Conservation (phyloP, 2,888 invertebrate species). For the Chymomyza fuscimana region DNA sequence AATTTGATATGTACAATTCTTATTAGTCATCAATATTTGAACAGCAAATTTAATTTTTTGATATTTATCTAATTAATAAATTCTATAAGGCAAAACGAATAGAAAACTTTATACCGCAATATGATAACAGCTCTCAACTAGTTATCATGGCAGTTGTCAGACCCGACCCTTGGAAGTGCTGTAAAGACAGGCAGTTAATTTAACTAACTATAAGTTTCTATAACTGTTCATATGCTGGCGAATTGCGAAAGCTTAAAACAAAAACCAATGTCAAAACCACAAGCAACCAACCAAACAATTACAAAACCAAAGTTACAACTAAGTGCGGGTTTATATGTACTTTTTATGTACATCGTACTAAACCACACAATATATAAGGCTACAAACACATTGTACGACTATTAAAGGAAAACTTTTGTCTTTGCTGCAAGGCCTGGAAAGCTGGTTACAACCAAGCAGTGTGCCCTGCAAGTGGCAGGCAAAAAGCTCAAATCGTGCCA, state of each 20-base stretch:
- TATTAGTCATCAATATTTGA: not conserved
- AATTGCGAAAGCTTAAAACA: conserved; percentile 3
- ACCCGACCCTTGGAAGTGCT: not conserved
- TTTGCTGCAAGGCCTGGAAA: not conserved
- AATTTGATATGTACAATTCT: not conserved
- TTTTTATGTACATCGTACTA: no score
- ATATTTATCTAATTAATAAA: not conserved
- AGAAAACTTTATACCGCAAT: not conserved
- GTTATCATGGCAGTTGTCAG: not conserved
- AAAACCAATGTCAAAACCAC: conserved; percentile 20
- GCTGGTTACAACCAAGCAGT: not conserved
- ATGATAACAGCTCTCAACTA: not conserved
- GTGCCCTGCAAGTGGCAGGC: not conserved
- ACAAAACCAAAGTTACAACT: not conserved
- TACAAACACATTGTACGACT: no score
- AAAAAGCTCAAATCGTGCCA: not conserved
- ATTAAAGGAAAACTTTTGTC: not conserved
- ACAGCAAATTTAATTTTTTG: not conserved
- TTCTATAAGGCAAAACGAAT: not conserved
- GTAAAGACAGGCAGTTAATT: not conserved
- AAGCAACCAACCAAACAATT: conserved; percentile 9
- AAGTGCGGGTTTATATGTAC: not conserved
- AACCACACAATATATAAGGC: no score
- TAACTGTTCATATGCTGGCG: not conserved
- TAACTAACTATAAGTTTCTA: not conserved